Conservation (phyloP, 2,113 vertebrate genomes). For the human (Homo sapiens) region GRCh38 chr21:25679501-25680000, state of each 20-base stretch:
- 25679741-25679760: background rate
- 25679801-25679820: background rate
- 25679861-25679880: background rate
- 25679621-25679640: background rate
- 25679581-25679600: background rate
- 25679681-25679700: background rate
- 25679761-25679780: background rate
- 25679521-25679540: background rate
- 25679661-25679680: too few species aligned
- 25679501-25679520: background rate
- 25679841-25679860: background rate
- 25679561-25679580: background rate
- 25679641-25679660: background rate
- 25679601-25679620: background rate
- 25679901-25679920: background rate
- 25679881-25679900: background rate
- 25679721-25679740: background rate
- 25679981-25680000: background rate
- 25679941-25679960: background rate
- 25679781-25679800: background rate
- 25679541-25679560: background rate
- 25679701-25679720: background rate
- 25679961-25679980: background rate
- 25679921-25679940: background rate
- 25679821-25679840: background rate